These are phyloP conservation scores for Cynopterus brachyotis DNA, from an alignment of 2,113 vertebrate genomes.

Conservation along the genomic window DNA sequence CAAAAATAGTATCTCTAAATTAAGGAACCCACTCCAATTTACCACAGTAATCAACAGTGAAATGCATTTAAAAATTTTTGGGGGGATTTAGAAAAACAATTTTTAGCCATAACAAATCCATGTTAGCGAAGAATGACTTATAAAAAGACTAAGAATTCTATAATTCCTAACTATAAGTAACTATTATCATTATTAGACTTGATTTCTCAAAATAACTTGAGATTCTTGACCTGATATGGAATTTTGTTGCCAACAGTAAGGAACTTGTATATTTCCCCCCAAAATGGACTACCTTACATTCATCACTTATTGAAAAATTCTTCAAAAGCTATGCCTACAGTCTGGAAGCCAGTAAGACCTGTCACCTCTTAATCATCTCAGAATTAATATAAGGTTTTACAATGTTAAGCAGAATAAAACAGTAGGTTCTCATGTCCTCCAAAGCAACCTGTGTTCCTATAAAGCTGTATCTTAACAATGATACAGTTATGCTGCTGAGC, in stretches of 20 bases:
- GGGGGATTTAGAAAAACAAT: neutral
- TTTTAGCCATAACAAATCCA: neutral
- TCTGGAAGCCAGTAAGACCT: neutral
- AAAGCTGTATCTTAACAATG: neutral
- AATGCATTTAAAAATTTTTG: neutral
- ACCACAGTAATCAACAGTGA: neutral
- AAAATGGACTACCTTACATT: neutral
- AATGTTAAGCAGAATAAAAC: neutral
- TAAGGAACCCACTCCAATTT: neutral
- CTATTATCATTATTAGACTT: neutral
- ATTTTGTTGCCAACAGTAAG: neutral
- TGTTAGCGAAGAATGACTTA: neutral
- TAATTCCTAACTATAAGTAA: neutral
- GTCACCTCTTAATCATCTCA: neutral
- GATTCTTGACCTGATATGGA: neutral
- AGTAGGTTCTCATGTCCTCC: neutral
- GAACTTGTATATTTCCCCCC: neutral
- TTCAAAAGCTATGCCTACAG: neutral
- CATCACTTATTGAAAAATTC: neutral
- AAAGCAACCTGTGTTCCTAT: neutral
- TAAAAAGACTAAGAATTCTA: neutral
- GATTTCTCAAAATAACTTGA: neutral
- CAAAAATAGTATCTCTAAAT: neutral
- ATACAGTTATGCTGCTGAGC: neutral
- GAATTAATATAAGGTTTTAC: neutral